These are phyloP conservation scores for Muschampia plurimacula DNA, from an alignment of 2,888 invertebrate species.

Conservation along the genomic window DNA sequence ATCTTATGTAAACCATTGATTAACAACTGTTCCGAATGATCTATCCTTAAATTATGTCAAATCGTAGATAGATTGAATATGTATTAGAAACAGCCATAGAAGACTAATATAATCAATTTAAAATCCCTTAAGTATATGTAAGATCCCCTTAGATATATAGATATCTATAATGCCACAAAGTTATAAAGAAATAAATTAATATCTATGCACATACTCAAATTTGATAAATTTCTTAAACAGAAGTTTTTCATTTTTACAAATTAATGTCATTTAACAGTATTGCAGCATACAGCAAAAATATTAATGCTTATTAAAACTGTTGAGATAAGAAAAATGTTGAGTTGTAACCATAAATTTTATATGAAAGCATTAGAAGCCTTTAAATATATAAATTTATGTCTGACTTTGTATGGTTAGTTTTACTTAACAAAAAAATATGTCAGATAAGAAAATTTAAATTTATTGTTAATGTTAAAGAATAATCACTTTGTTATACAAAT, in stretches of 20 bases:
- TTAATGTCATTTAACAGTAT: conserved; percentile 6
- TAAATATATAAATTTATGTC: background rate
- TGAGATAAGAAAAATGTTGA: background rate
- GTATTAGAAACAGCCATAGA: no score
- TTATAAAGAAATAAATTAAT: no score
- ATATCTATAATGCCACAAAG: no score
- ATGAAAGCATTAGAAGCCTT: background rate
- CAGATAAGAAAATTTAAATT: no score
- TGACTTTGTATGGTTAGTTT: background rate
- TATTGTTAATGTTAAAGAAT: background rate
- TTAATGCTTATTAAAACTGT: background rate
- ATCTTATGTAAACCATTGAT: no score
- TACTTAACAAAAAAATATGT: background rate
- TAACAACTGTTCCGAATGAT: no score
- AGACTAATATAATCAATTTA: no score
- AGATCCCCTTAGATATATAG: no score
- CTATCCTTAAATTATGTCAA: no score
- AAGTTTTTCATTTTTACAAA: background rate
- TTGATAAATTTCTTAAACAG: background rate
- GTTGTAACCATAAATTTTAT: background rate
- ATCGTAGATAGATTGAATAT: no score
- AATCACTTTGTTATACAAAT: conserved; percentile 12
- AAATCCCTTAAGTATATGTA: no score
- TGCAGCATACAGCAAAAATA: conserved; percentile 8
- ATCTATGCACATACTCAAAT: no score